Base-by-base conservation (phyloP, 2,797 vertebrate genomes). In the Rhinatrema bivittatum region DNA sequence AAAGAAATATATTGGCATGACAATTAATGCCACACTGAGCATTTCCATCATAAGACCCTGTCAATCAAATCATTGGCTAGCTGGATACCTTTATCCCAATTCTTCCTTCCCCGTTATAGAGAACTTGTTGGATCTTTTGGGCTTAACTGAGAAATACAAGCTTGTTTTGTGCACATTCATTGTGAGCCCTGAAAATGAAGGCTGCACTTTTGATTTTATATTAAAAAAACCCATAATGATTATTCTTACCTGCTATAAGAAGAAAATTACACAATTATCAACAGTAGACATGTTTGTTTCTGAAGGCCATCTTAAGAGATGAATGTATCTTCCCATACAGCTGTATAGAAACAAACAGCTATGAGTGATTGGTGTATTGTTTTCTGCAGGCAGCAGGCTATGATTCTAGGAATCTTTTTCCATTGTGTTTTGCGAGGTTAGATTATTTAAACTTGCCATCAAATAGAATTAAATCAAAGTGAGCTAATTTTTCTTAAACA, bases 381-480 rank as follows among this genome's bases (percentile, higher is more conserved):
- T n/a, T n/a, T n/a, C n/a, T n/a, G n/a, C n/a, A n/a, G n/a, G n/a
- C n/a, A n/a, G n/a, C n/a, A n/a, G n/a, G n/a, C n/a, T n/a, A n/a
- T n/a, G n/a, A n/a, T 84, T 68, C 72, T 65, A 76, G 71, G 72
- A 76, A 60, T 74, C 65, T 71, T 73, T 75, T 58, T 79, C 75
- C 68, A 68, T 74, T 78, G 80, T 78, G 82, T 78, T 82, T 78
- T 79, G 70, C 78, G 79, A 70, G 74, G 75, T 81, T 81, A 78
- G 77, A 75, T 84, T 84, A 84, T 85, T 85, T 80, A 81, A 82
- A 80, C 76, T 81, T 81, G 79, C 81, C 77, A 84, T 85, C 84
- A 86, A 81, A 74, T 84, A 71, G 77, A 86, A 87, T 84, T 79
- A 79, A 82, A 89, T 89, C 85, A 86, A 78, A 88, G 84, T 81